Base-by-base conservation (phyloP, 2,888 invertebrate species). In the Polymixis lichenea region DNA sequence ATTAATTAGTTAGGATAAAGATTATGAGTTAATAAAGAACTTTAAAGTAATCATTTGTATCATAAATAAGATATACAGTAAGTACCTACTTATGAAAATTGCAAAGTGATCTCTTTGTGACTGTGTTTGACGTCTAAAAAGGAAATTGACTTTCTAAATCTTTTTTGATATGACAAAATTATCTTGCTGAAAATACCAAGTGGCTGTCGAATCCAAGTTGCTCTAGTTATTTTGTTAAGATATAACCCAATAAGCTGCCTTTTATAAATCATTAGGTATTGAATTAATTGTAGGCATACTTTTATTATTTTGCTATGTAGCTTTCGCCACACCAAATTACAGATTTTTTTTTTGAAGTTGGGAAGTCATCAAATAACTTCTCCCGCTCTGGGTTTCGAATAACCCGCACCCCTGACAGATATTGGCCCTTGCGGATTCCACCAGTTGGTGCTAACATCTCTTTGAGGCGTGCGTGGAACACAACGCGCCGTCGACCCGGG, bases 91-190 rank as follows among this genome's bases (percentile, higher is more conserved):
- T 13, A 55, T 9, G 13, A 11, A 28, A 28, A 13, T 17, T 15
- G 0, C 9, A 5, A 73, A 55, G 28, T 17, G 5, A 49, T 61
- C 9, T 38, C 43, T 6, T 5, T 8, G 22, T 22, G 13, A 15
- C 46, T 60, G 76, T 15, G 7, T 38, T 9, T 81, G 62, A 51
- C 61, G 13, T 49, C 28, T 53, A 1, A 7, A 51, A 19, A 49
- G 55, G 49, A 77, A 74, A 81, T 49, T 43, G 0, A n/a, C 60
- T 61, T 73, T 61, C 22, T 76, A 25, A 4, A 53, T 25, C 6
- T 55, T 55, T 49, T 80, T 80, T 49, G 25, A 28, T 38, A 43
- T 6, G 46, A n/a, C 15, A 43, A 43, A 46, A 32, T 15, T 49
- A 3, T 55, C 13, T 22, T n/a, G 5, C 17, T 58, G 2, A 65